phyloP scores from a whole-genome alignment of 2,797 vertebrate species.

The Thunnus albacares region DNA sequence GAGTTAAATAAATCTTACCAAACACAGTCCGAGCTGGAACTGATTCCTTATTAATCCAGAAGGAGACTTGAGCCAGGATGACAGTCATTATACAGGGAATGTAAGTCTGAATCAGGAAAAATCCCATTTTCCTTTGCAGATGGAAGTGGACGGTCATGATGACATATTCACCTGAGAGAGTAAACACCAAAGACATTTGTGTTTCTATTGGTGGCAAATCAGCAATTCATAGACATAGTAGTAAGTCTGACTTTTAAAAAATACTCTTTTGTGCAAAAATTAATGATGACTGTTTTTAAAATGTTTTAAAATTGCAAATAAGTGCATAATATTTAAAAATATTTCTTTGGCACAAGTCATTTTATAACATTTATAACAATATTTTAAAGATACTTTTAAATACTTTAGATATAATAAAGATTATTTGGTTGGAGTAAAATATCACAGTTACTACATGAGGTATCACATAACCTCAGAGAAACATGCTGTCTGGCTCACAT shows the following conservation, averaged over 20 bases:
- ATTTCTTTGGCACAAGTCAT: not conserved
- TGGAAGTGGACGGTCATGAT: conserved; percentile 99
- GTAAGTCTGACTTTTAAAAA: not conserved
- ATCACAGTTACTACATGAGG: not conserved
- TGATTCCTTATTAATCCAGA: conserved; percentile 99
- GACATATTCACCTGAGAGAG: conserved; percentile 92
- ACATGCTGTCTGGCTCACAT: not conserved
- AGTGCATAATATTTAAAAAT: not conserved
- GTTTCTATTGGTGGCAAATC: not conserved
- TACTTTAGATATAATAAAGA: no score
- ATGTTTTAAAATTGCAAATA: not conserved
- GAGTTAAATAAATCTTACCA: conserved; percentile 84
- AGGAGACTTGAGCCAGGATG: conserved; percentile 96
- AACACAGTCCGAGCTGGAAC: conserved; percentile 97
- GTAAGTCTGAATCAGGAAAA: conserved; percentile 98
- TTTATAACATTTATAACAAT: not conserved
- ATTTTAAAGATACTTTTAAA: not conserved
- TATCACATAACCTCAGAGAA: not conserved
- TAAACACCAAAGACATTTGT: not conserved
- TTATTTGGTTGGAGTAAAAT: not conserved
- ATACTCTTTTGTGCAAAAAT: not conserved
- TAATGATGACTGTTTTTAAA: not conserved
- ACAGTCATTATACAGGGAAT: conserved; percentile 98
- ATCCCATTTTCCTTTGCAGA: conserved; percentile 94
- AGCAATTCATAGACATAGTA: conserved; percentile 1